These are phyloP conservation scores for Cossypha polioptera DNA, from an alignment of 2,797 vertebrate species.

Conservation along the genomic window DNA sequence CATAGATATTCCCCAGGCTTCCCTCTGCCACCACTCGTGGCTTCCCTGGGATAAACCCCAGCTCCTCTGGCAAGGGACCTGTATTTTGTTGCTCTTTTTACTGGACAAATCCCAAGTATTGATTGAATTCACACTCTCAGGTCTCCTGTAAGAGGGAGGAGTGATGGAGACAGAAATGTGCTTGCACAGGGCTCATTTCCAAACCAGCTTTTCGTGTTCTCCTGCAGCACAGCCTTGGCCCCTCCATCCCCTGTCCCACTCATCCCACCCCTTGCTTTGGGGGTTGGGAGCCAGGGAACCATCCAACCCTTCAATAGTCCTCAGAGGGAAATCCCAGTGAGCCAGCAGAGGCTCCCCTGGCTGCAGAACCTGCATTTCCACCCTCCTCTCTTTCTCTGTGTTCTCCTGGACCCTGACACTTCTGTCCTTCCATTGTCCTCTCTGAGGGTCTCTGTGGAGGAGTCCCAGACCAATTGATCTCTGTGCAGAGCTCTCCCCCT, in stretches of 20 bases:
- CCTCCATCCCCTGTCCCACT: background rate
- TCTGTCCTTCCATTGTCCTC: background rate
- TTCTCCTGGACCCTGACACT: background rate
- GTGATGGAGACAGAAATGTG: background rate
- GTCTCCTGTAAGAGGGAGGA: background rate
- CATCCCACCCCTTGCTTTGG: background rate
- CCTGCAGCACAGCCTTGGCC: background rate
- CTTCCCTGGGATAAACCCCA: background rate
- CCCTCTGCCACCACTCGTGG: background rate
- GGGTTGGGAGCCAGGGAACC: background rate
- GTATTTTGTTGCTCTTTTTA: background rate
- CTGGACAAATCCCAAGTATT: background rate
- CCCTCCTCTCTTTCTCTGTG: background rate
- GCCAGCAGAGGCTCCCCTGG: accelerated
- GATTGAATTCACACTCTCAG: background rate
- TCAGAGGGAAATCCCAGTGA: background rate
- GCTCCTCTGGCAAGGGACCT: background rate
- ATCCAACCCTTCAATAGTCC: accelerated
- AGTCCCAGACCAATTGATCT: background rate
- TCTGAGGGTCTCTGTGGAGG: background rate
- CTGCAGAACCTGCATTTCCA: background rate
- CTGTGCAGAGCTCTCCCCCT: background rate
- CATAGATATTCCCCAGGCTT: background rate
- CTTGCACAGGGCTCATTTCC: background rate
- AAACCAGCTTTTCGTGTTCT: background rate